Evolutionary conservation across 2,113 vertebrate genomes (phyloP).

Genomic region (Excalfactoria chinensis): DNA sequence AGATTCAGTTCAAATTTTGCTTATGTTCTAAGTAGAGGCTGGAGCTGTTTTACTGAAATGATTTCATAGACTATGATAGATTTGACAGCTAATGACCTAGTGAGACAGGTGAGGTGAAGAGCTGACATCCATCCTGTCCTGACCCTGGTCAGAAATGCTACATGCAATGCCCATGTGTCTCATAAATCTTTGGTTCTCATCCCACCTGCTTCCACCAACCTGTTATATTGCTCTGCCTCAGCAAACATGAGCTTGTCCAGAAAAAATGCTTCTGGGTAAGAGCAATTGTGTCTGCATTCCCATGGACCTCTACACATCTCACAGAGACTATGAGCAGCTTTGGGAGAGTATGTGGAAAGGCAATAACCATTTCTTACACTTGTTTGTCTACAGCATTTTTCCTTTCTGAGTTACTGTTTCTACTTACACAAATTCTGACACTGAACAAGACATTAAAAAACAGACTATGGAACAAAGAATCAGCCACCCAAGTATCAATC

Average conservation of each 20-base stretch:
- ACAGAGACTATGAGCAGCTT: background rate
- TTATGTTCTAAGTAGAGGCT: background rate
- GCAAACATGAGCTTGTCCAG: background rate
- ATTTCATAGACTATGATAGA: background rate
- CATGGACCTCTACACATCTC: background rate
- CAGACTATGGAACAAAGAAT: background rate
- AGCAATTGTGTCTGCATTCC: background rate
- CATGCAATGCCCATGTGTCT: background rate
- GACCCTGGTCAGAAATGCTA: background rate
- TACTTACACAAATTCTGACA: background rate
- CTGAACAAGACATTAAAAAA: background rate
- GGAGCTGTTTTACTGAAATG: background rate
- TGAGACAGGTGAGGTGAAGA: background rate
- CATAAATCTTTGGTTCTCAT: background rate
- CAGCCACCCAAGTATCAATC: background rate
- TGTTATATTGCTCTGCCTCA: background rate
- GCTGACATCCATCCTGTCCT: background rate
- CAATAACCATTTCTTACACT: background rate
- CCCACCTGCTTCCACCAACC: background rate
- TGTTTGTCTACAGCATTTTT: background rate
- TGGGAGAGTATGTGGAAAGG: background rate
- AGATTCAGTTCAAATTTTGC: background rate
- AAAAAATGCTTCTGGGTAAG: background rate
- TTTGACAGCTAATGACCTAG: background rate
- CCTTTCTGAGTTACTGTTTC: background rate